Percentiles rank a stretch among this genome's conserved stretches.
Conservation (phyloP, 37 sponge, comb jelly and placozoan genomes). For the Spongilla lacustris region DNA sequence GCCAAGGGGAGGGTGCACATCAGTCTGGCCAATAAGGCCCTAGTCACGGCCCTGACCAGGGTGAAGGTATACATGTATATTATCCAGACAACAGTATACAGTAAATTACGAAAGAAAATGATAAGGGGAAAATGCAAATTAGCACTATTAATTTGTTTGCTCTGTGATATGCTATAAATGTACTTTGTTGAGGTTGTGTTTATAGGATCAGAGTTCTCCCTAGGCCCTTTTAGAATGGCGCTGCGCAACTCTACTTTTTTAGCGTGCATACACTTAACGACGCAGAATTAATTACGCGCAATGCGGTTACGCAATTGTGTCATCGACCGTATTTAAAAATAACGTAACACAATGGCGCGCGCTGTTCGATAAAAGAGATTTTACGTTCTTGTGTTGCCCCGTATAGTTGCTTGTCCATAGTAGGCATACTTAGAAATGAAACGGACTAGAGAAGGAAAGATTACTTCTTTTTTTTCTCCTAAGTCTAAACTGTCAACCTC, state of each 20-base stretch:
- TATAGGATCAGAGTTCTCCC: constrained; percentile 1
- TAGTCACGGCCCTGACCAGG: too few relatives aligned
- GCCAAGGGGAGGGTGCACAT: too few relatives aligned
- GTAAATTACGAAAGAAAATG: too few relatives aligned
- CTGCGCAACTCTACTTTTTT: neutral
- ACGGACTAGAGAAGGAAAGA: neutral
- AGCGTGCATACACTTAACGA: neutral
- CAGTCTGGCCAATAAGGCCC: too few relatives aligned
- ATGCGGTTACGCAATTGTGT: neutral
- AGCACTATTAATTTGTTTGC: too few relatives aligned
- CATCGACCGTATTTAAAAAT: neutral
- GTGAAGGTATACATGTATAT: too few relatives aligned
- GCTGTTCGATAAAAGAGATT: neutral
- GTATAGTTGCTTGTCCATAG: neutral
- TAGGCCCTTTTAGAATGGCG: neutral
- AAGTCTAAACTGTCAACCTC: neutral
- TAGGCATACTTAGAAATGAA: neutral
- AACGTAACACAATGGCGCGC: neutral
- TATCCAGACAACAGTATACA: too few relatives aligned
- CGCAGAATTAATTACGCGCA: neutral
- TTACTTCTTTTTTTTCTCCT: neutral
- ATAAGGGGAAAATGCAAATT: too few relatives aligned
- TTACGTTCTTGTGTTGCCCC: neutral
- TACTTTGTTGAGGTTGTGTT: too few relatives aligned
- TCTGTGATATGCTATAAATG: too few relatives aligned